Conservation (phyloP, 1,140 invertebrate species). For the Euglossa dilemma region DNA sequence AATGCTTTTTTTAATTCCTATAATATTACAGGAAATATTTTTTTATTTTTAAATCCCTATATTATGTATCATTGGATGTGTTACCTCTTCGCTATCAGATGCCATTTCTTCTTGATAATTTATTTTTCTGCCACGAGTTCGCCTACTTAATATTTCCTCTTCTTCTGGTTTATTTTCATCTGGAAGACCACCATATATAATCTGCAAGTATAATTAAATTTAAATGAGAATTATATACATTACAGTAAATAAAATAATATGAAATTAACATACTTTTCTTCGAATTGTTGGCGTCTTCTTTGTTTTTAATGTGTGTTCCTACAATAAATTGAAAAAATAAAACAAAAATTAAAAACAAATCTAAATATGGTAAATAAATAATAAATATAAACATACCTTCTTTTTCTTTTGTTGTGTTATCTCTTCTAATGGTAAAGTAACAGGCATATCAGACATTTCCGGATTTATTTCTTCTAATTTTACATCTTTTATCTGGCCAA, state of each 20-base stretch:
- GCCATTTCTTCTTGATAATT: constrained; percentile 87
- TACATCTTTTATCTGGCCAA: constrained; percentile 32
- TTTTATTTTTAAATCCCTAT: neutral
- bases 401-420: constrained; percentile 74
- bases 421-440: constrained; percentile 43
- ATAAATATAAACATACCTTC: constrained; percentile 66
- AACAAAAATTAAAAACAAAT: neutral
- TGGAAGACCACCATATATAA: constrained; percentile 84
- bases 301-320: constrained; percentile 62
- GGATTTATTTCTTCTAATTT: constrained; percentile 4
- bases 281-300: constrained; percentile 75
- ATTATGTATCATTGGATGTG: constrained; percentile 2
- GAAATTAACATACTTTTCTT: constrained; percentile 71
- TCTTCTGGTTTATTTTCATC: constrained; percentile 81
- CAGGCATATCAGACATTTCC: constrained; percentile 25
- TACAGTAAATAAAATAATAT: neutral
- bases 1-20: constrained; percentile 81
- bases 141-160: constrained; percentile 80
- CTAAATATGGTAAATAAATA: constrained; percentile 1
- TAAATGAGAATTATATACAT: neutral
- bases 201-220: constrained; percentile 65
- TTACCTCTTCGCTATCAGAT: constrained; percentile 86
- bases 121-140: constrained; percentile 87
- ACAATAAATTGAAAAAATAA: constrained; percentile 24
- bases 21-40: constrained; percentile 7